phyloP scores from a whole-genome alignment of 2,797 vertebrate genomes.

The Molossus alvarezi region DNA sequence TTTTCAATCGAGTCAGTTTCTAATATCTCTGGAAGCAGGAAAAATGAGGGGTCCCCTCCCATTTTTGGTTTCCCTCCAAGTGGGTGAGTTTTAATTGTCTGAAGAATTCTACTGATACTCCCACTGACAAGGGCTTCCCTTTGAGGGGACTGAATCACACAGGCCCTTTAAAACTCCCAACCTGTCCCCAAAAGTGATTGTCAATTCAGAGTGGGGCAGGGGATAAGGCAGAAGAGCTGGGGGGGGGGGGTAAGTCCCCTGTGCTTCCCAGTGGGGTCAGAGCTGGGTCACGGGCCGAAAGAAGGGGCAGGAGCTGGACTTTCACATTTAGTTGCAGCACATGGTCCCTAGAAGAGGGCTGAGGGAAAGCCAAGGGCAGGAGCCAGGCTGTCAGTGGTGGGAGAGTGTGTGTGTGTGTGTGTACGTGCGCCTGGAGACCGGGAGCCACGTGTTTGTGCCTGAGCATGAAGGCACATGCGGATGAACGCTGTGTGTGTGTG shows the following conservation, averaged over 20 bases:
- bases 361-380: background rate
- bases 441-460: no score
- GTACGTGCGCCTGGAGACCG: no score
- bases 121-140: constrained; percentile 52
- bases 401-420: background rate
- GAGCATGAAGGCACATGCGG: no score
- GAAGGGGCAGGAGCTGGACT: background rate
- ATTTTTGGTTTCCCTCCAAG: constrained; percentile 71
- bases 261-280: background rate
- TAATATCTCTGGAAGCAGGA: constrained; percentile 77
- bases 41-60: constrained; percentile 64
- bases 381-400: background rate
- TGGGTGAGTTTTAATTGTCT: constrained; percentile 7
- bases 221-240: background rate
- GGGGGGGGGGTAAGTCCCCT: background rate
- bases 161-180: constrained; percentile 18
- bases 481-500: no score
- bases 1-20: constrained; percentile 66
- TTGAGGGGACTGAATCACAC: background rate
- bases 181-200: constrained; percentile 68
- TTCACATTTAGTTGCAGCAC: constrained; percentile 69
- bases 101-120: constrained; percentile 31
- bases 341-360: background rate
- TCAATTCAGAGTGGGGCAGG: constrained; percentile 19
- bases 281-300: background rate